Percentiles rank a stretch among this genome's conserved stretches.
phyloP scores from a whole-genome alignment of 2,797 vertebrate genomes.

The Sebastes kiyomatsui region DNA sequence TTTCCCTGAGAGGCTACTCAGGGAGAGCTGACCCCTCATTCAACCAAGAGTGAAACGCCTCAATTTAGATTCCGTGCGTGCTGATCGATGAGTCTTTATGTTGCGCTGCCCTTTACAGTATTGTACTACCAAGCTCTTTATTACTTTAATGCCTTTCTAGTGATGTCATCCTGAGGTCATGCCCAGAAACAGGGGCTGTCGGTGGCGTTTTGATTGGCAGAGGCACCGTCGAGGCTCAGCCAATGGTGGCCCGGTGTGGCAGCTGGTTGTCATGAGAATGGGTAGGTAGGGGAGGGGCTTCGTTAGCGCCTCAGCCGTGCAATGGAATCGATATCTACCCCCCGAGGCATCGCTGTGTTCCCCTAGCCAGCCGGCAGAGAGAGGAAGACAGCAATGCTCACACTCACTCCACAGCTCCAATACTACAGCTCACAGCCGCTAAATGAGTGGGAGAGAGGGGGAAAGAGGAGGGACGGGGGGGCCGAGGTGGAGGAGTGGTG shows the following conservation, averaged over 20 bases:
- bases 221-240: conserved; percentile 45
- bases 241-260: conserved; percentile 66
- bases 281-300: conserved; percentile 71
- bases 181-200: conserved; percentile 60
- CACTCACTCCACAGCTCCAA: conserved; percentile 64
- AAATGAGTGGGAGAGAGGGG: conserved; percentile 59
- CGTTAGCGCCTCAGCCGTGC: conserved; percentile 68
- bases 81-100: conserved; percentile 75
- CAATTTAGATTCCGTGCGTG: conserved; percentile 63
- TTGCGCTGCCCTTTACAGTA: conserved; percentile 78
- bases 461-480: neutral
- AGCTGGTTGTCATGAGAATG: conserved; percentile 77
- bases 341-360: conserved; percentile 64
- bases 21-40: conserved; percentile 66
- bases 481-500: neutral
- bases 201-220: conserved; percentile 78
- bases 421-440: conserved; percentile 69
- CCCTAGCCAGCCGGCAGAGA: conserved; percentile 47
- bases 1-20: conserved; percentile 36
- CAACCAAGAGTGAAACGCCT: conserved; percentile 69
- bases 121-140: conserved; percentile 77
- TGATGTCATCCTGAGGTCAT: conserved; percentile 83
- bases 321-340: conserved; percentile 74
- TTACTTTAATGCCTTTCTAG: conserved; percentile 78
- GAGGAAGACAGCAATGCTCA: conserved; percentile 61